Base-by-base conservation (phyloP, 1,140 invertebrate species). In the Drosophila funebris region DNA sequence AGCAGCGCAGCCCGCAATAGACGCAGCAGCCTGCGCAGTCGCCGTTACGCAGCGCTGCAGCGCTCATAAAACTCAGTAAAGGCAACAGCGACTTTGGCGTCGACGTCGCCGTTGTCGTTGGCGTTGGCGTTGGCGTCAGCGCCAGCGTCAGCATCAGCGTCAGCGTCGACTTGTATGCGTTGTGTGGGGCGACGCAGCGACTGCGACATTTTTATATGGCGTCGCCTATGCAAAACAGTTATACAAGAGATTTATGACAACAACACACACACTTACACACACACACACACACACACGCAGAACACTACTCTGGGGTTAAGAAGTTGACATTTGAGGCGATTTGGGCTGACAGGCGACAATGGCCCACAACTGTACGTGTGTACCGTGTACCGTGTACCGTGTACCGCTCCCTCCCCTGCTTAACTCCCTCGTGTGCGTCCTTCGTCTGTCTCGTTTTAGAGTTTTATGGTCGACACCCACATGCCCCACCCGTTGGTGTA, bases 301-400 rank as follows among this genome's bases (percentile, higher is more conserved):
- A 46, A 36, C 33, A n/a, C 22, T 46, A 22, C n/a, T 14, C 56
- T 50, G 54, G 67, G 79, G 71, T 73, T 76, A 70, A 73, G 68
- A 61, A 78, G 82, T 73, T 87, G 81, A 82, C 82, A 82, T 85
- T 58, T 81, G 43, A 58, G 61, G 60, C 63, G 52, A 69, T 80
- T 73, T 64, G 54, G 57, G 31, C 61, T 36, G 80, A 73, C 63
- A 52, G 53, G 44, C 39, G 68, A 37, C 67, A 67, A 58, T 63
- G 61, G 29, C 41, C 44, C 43, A 62, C 33, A 81, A 60, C 41
- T 46, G 16, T 4, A 36, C 33, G n/a, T 36, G 70, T 64, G n/a
- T 36, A 39, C 39, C 53, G 29, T n/a, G n/a, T 27, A 0, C 53
- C 37, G 24, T 14, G 6, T 11, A 33, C 27, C 18, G 16, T 43